phyloP scores from a whole-genome alignment of 2,113 vertebrate genomes.

The Ptilonorhynchus violaceus region DNA sequence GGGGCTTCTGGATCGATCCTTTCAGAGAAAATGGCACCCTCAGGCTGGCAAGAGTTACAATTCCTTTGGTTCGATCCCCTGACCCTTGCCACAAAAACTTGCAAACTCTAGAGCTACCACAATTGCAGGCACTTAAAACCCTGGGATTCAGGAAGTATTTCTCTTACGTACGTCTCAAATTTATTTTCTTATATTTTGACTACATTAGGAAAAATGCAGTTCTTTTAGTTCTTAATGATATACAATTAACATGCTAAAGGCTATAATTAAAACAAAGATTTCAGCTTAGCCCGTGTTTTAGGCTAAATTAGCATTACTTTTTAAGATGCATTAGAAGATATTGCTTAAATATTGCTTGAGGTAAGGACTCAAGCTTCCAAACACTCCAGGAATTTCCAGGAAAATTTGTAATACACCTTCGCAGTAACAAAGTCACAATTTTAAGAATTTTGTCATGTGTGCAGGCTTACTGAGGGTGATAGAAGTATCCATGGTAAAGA shows the following conservation, averaged over 20 bases:
- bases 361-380: neutral
- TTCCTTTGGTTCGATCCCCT: neutral
- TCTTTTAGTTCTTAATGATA: neutral
- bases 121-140: neutral
- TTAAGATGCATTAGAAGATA: neutral
- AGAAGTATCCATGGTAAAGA: neutral
- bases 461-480: neutral
- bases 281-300: neutral
- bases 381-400: neutral
- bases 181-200: neutral
- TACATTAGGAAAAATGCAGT: neutral
- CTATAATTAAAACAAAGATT: neutral
- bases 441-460: neutral
- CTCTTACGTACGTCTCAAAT: neutral
- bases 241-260: neutral
- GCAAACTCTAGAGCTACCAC: neutral
- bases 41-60: neutral
- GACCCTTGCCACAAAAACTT: neutral
- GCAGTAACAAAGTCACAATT: neutral
- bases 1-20: fast-evolving
- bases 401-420: neutral
- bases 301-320: neutral
- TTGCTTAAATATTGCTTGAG: neutral
- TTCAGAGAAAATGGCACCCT: neutral
- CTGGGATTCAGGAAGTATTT: neutral